phyloP scores from a whole-genome alignment of 37 sponge, comb jelly and placozoan genomes.

The Theonella swinhoei region DNA sequence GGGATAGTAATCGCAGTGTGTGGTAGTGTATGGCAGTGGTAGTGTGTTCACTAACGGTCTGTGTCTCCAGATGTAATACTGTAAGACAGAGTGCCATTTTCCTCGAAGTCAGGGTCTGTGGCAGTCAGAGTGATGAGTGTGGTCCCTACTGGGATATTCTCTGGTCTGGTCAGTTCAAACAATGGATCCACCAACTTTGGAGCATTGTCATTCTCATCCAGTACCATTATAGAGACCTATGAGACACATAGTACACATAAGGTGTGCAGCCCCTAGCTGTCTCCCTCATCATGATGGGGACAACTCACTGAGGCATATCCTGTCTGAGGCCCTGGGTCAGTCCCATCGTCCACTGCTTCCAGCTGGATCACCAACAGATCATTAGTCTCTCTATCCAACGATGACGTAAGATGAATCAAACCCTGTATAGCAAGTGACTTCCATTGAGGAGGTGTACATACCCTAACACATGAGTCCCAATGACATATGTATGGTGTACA shows the following conservation, averaged over 20 bases:
- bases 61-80: neutral
- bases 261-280: neutral
- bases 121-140: neutral
- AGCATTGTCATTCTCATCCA: constrained; percentile 17
- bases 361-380: constrained; percentile 21
- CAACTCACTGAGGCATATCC: constrained; percentile 40
- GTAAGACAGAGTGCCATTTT: neutral
- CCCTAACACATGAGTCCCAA: too few species aligned
- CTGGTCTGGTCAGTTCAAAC: neutral
- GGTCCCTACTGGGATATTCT: neutral
- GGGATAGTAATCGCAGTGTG: neutral
- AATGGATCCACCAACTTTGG: neutral
- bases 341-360: constrained; percentile 20
- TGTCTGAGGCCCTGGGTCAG: constrained; percentile 1
- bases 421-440: too few species aligned
- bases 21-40: neutral
- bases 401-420: neutral
- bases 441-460: too few species aligned
- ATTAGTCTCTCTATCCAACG: constrained; percentile 40
- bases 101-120: constrained; percentile 11
- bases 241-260: neutral
- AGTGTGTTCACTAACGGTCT: neutral
- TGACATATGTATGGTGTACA: too few species aligned
- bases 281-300: too few species aligned
- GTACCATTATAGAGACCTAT: neutral